Base-by-base conservation (phyloP, 2,113 vertebrate genomes). In the Melanostigma gelatinosum region DNA sequence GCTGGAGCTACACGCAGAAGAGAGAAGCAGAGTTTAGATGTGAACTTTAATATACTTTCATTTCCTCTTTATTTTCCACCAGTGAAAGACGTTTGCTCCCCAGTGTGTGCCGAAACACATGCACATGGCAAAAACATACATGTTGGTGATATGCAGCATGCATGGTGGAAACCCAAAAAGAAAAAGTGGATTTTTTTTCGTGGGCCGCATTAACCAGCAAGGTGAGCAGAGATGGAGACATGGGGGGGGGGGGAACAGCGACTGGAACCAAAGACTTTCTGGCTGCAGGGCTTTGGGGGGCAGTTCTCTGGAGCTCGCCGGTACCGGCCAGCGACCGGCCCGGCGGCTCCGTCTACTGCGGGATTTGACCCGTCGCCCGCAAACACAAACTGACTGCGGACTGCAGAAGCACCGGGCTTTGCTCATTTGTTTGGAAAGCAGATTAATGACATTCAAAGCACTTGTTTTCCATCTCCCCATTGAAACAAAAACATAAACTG, bases 201-300 rank as follows among this genome's bases (percentile, higher is more conserved):
- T 16, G 63, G 90, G 89, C 85, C 57, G 86, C 87, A 93, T 83
- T 13, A 1, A 87, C 82, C 80, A 57, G 85, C 83, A 72, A 83
- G 83, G 89, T 87, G 91, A 83, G 85, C 79, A 58, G 32, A 87
- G 74, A 93, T 77, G 85, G 79, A 85, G 60, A 74, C 61, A 88
- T 46, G 82, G 88, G 79, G 87, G 77, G 86, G 80, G 87, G 79
- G 83, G 86, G 89, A 75, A 94, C 64, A 75, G 94, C 63, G 27
- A 94, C 91, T 0, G 94, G 94, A 73, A 95, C 94, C 91, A 94
- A n/a, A 88, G 94, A 94, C 90, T 93, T 94, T 93, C 92, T 92
- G 85, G 86, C 71, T 24, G 89, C 75, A 8, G 93, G 88, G 80
- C 83, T 91, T 52, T 88, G 88, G 78, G 75, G 82, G 81, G 84